These are phyloP conservation scores for Hapalemur alaotrensis DNA, from an alignment of 2,797 vertebrate genomes.

Conservation along the genomic window DNA sequence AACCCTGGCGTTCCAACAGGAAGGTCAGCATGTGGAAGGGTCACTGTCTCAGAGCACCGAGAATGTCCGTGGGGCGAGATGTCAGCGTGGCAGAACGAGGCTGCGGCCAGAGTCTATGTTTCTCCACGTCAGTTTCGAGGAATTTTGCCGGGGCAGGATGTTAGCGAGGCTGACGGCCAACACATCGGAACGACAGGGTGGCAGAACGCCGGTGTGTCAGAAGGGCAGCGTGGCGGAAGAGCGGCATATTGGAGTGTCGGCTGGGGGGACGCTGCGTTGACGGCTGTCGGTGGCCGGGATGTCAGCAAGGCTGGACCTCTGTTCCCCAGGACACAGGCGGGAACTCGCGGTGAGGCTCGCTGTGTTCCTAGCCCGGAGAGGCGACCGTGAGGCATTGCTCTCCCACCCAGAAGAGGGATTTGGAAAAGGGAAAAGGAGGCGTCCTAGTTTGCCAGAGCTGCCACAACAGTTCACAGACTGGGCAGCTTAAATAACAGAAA, in stretches of 20 bases:
- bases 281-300: neutral
- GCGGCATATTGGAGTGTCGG: neutral
- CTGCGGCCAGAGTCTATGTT: neutral
- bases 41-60: rapidly evolving
- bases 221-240: neutral
- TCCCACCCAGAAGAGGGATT: neutral
- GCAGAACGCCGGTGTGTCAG: neutral
- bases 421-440: neutral
- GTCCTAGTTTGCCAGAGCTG: neutral
- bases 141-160: neutral
- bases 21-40: neutral
- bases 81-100: neutral
- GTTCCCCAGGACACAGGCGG: neutral
- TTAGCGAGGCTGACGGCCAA: neutral
- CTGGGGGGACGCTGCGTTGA: neutral
- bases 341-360: neutral
- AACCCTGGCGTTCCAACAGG: neutral
- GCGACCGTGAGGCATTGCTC: neutral
- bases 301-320: slow-evolving; percentile 11
- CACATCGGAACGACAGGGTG: neutral
- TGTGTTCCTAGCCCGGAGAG: neutral
- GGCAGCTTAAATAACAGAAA: neutral
- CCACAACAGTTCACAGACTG: rapidly evolving
- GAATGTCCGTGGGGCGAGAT: rapidly evolving
- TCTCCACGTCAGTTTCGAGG: neutral